Evolutionary conservation across 2,797 vertebrate species (phyloP).

Genomic region (Rhincodon typus): DNA sequence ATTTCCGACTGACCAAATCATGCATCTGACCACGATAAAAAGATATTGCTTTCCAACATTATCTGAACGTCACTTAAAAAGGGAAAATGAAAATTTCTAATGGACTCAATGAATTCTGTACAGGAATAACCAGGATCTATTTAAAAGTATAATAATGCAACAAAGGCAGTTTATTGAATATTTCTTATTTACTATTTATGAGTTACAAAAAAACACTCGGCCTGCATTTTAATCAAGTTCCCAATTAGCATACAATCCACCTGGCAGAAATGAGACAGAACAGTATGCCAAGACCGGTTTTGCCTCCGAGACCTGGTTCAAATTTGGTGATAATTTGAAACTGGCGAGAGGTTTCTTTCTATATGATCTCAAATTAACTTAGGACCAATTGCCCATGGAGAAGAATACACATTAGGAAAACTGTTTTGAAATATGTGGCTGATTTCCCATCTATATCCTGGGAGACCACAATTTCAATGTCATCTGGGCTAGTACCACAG

Average conservation of each 20-base stretch:
- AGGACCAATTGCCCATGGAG: background rate
- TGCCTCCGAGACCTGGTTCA: background rate
- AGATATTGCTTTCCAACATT: background rate
- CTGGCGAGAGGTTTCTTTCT: background rate
- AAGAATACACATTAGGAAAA: background rate
- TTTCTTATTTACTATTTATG: background rate
- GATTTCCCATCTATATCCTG: background rate
- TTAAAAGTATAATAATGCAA: background rate
- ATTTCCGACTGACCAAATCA: background rate
- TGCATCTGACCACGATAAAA: background rate
- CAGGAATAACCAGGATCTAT: background rate
- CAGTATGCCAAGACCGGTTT: background rate
- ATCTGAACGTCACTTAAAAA: background rate
- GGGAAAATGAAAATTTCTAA: background rate
- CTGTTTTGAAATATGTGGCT: background rate
- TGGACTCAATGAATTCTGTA: background rate
- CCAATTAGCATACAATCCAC: background rate
- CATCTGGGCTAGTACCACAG: no score
- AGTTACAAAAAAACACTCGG: background rate
- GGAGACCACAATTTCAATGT: background rate
- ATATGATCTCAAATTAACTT: background rate
- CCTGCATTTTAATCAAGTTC: background rate
- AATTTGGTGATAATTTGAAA: background rate
- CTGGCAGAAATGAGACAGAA: background rate
- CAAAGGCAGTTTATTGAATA: background rate